Evolutionary conservation across 2,113 vertebrate species (phyloP).

Genomic region (Apteryx owenii): DNA sequence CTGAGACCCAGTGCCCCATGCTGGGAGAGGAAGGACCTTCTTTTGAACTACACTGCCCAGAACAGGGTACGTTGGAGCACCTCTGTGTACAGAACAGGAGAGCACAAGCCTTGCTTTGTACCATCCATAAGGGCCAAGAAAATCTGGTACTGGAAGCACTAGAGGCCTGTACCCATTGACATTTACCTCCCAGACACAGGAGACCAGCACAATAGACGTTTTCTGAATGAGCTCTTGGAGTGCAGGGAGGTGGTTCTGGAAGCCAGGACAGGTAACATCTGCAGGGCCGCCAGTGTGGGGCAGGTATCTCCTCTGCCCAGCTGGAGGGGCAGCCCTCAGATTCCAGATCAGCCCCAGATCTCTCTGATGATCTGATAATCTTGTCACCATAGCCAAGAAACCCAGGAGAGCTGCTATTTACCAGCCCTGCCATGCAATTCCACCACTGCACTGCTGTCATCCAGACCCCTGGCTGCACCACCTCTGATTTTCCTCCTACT

Average conservation of each 20-base stretch:
- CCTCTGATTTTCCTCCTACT: neutral
- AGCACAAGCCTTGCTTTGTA: neutral
- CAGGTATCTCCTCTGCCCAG: too few species aligned
- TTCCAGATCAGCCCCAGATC: neutral
- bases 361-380: neutral
- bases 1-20: neutral
- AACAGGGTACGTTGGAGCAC: neutral
- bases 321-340: neutral
- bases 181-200: neutral
- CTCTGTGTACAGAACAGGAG: neutral
- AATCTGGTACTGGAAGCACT: neutral
- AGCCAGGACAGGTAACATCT: neutral
- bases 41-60: neutral
- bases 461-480: neutral
- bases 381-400: neutral
- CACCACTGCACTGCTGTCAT: neutral
- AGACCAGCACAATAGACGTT: neutral
- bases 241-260: neutral
- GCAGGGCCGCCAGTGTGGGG: neutral
- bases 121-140: neutral
- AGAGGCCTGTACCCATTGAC: neutral
- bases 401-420: neutral
- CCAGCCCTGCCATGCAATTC: neutral
- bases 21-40: neutral
- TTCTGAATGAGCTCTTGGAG: neutral